A percentile compares a stretch with the other conserved stretches of the same genome.
phyloP scores from a whole-genome alignment of 2,888 invertebrate species.

The Pandemis heparana region DNA sequence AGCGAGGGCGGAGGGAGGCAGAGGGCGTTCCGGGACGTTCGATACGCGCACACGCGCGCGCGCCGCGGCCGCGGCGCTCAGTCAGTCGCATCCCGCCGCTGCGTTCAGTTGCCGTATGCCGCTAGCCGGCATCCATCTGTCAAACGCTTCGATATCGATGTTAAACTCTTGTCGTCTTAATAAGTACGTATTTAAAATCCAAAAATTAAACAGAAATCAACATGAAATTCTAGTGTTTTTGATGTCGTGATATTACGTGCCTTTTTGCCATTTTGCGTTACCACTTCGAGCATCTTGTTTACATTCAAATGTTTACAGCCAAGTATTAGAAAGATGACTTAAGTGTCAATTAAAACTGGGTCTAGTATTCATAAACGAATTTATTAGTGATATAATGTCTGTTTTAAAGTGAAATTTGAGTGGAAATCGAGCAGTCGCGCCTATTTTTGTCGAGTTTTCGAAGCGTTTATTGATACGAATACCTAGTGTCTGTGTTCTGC shows the following conservation, averaged over 20 bases:
- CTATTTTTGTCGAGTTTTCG: conserved; percentile 21
- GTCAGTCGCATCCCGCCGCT: conserved; percentile 76
- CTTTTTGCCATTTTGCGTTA: conserved; percentile 27
- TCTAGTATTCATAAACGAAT: neutral
- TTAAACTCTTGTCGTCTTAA: conserved; percentile 60
- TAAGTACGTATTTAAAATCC: conserved; percentile 68
- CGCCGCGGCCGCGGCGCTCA: conserved; percentile 61
- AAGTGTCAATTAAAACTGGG: conserved; percentile 29
- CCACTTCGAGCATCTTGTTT: conserved; percentile 67
- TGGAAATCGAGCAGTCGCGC: conserved; percentile 22
- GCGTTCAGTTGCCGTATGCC: conserved; percentile 59
- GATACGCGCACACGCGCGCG: conserved; percentile 85
- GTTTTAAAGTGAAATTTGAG: conserved; percentile 23
- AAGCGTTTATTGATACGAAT: neutral
- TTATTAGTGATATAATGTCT: conserved; percentile 7
- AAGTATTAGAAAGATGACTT: conserved; percentile 45
- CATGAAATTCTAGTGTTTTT: neutral
- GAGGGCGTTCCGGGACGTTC: conserved; percentile 73
- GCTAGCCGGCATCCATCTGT: conserved; percentile 64
- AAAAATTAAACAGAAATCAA: conserved; percentile 2
- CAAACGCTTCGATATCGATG: conserved; percentile 77
- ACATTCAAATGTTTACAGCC: conserved; percentile 74
- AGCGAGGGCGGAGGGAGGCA: conserved; percentile 70
- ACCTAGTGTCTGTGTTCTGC: conserved; percentile 2
- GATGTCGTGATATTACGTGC: neutral